These are phyloP conservation scores for Criorhina ranunculi DNA, from an alignment of 2,888 invertebrate species.

Conservation along the genomic window DNA sequence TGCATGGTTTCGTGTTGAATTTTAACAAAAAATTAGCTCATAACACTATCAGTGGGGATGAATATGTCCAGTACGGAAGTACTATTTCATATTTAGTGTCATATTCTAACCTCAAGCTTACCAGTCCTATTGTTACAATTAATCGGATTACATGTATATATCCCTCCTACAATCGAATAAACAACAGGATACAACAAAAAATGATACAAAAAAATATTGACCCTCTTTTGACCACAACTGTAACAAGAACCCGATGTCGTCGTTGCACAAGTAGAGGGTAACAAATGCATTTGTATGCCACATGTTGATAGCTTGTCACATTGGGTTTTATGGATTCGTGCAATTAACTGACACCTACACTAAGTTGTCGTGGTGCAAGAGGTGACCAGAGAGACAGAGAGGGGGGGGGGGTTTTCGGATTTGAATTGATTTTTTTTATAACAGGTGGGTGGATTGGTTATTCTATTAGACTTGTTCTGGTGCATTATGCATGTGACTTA, in stretches of 20 bases:
- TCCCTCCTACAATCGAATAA: conserved; percentile 39
- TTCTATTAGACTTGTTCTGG: conserved; percentile 55
- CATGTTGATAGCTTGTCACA: conserved; percentile 73
- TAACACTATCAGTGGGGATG: too few relatives aligned
- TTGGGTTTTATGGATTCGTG: conserved; percentile 72
- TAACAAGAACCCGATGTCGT: conserved; percentile 44
- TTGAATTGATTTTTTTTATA: conserved; percentile 43
- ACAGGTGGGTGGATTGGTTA: conserved; percentile 59
- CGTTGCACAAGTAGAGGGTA: conserved; percentile 43
- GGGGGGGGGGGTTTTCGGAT: conserved; percentile 40
- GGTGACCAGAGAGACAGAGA: too few relatives aligned
- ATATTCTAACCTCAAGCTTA: conserved; percentile 1
- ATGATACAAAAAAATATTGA: conserved; percentile 13
- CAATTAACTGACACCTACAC: conserved; percentile 75
- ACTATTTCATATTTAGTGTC: conserved; percentile 27
- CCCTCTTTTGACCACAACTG: conserved; percentile 57
- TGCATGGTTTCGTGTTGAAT: conserved; percentile 19
- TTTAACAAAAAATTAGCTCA: too few relatives aligned
- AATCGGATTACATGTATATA: conserved; percentile 55
- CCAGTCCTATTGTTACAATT: conserved; percentile 9
- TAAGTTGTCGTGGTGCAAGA: neutral
- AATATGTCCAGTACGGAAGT: conserved; percentile 37
- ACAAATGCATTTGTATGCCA: conserved; percentile 55
- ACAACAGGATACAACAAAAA: conserved; percentile 47
- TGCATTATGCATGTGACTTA: conserved; percentile 66